Conservation (phyloP, 2,888 invertebrate genomes). For the Galerucella calmariensis region DNA sequence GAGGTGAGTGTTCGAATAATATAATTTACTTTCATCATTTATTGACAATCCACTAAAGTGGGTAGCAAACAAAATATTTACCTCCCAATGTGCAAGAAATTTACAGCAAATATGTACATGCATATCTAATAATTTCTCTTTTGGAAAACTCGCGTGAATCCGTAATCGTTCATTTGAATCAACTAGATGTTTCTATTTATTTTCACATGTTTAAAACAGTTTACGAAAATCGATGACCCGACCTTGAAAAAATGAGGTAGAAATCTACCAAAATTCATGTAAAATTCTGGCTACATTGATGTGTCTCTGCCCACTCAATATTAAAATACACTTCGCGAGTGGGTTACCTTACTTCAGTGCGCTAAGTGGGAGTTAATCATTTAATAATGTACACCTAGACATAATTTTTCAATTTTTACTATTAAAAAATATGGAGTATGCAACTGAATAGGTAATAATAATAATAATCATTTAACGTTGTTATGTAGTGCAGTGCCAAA, state of each 20-base stretch:
- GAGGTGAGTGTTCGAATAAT: slow-evolving; percentile 13
- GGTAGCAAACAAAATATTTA: slow-evolving; percentile 11
- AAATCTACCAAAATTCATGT: slow-evolving; percentile 33
- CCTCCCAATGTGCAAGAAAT: slow-evolving; percentile 2
- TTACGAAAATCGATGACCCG: slow-evolving; percentile 42
- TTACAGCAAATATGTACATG: neutral
- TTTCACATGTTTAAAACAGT: slow-evolving; percentile 10
- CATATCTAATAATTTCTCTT: slow-evolving; percentile 7
- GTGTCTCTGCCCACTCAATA: slow-evolving; percentile 42
- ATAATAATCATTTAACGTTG: neutral
- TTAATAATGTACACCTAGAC: slow-evolving; percentile 31
- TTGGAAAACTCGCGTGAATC: neutral
- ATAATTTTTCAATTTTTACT: neutral
- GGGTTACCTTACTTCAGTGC: slow-evolving; percentile 29
- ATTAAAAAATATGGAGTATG: slow-evolving; percentile 7
- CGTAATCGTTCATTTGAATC: neutral
- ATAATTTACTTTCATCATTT: neutral
- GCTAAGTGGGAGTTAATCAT: slow-evolving; percentile 36
- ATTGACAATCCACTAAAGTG: slow-evolving; percentile 8
- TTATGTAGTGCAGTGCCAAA: neutral
- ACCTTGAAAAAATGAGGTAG: slow-evolving; percentile 39
- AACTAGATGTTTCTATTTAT: slow-evolving; percentile 11
- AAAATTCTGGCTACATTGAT: slow-evolving; percentile 41
- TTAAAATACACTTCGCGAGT: slow-evolving; percentile 42
- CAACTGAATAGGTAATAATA: slow-evolving; percentile 16